phyloP scores from a whole-genome alignment of 2,113 vertebrate genomes.

The Myrmecophaga tridactyla region DNA sequence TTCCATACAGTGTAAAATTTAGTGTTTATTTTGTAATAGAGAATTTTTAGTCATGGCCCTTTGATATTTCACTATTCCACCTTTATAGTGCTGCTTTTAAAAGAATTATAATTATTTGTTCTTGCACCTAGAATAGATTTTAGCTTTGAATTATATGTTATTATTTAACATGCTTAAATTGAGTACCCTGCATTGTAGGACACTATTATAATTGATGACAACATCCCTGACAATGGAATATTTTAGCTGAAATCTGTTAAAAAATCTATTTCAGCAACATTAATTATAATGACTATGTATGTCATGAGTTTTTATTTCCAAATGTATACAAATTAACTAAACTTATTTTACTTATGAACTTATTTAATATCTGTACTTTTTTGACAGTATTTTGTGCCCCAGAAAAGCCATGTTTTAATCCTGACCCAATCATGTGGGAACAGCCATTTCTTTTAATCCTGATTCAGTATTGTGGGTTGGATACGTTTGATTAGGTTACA shows the following conservation, averaged over 20 bases:
- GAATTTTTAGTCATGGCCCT: not conserved
- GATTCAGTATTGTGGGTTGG: no score
- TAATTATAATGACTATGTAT: not conserved
- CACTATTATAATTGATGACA: not conserved
- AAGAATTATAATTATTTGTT: not conserved
- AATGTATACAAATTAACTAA: not conserved
- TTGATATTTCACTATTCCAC: not conserved
- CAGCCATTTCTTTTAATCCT: no score
- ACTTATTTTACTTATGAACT: not conserved
- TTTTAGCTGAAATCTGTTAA: not conserved
- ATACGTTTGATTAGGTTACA: no score
- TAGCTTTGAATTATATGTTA: not conserved
- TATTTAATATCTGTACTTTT: not conserved
- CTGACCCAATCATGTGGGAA: no score
- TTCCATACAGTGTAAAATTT: not conserved
- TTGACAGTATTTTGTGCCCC: no score
- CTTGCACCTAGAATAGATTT: not conserved
- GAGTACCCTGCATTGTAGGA: not conserved
- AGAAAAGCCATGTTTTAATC: no score
- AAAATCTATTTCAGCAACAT: not conserved
- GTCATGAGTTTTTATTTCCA: not conserved
- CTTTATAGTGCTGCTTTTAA: not conserved
- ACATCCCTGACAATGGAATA: not conserved
- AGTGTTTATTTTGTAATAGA: not conserved
- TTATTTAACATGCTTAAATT: not conserved